Evolutionary conservation across 2,888 invertebrate species (phyloP), one percentile per base, ranked within the genome.

Genomic region (Ethmia dodecea): DNA sequence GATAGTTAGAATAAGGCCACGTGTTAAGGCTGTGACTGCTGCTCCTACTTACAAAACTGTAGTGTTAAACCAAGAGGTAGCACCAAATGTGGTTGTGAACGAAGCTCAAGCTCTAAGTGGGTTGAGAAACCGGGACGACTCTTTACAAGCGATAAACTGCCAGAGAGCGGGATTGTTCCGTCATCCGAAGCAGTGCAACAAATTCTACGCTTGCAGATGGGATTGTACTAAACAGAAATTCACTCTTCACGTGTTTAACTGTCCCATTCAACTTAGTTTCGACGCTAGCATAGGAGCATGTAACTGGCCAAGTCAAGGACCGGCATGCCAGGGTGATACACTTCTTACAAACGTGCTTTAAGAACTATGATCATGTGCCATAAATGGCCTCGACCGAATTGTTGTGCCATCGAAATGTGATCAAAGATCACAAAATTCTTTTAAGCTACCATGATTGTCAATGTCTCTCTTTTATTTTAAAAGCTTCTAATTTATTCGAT

Each of bases 201-300:
- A 94, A 62, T 94, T 94, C 86, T 94, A 94, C 61, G 90, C 93
- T 18, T 94, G 94, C 64, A 89, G 92, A 68, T 94, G 93, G 93
- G 94, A 94, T 64, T 89, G 91, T 44, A 91, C 90, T 60, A 92
- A 93, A 59, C 90, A 93, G 49, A 88, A 89, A 50, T 94, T 90
- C 64, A 93, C 93, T 1, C 84, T 94, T 5, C 92, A 93, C 57
- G 88, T 92, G 1, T 93, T 94, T 69, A 92, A 93, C 59, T 94
- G 94, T 55, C 94, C 94, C 0, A 89, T 94, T 9, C 93, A 93
- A 60, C 78, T 94, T 31, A 93, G 93, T 30, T 94, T 93, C 55
- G 94, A 94, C 64, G 88, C 89, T 12, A 89, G 80, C 36, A 84
- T 93, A 51, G 90, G 92, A n/a, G 94, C 93, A 30, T 94, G 94